These are phyloP conservation scores for Drosophila villosipedis DNA, from an alignment of 2,888 invertebrate genomes.

Conservation along the genomic window DNA sequence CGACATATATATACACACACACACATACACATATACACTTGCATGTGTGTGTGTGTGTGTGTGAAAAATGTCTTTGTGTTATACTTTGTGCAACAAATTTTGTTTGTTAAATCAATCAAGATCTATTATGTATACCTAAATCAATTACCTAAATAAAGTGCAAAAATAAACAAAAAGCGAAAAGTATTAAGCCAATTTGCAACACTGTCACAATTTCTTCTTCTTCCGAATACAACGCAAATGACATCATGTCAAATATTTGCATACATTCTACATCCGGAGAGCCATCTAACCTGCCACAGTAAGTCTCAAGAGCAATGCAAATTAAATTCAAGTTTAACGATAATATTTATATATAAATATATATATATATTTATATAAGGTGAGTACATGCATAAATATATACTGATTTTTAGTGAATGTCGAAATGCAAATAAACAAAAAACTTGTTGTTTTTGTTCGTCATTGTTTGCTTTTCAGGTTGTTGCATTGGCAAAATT, in stretches of 20 bases:
- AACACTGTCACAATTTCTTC: conserved; percentile 13
- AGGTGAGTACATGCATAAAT: neutral
- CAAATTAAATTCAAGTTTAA: neutral
- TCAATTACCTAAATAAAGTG: conserved; percentile 78
- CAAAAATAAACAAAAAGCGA: conserved; percentile 54
- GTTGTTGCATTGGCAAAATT: neutral
- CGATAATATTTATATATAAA: neutral
- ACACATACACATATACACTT: conserved; percentile 1
- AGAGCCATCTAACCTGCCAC: neutral
- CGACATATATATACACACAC: conserved; percentile 17
- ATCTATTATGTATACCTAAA: conserved; percentile 68
- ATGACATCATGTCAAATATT: neutral
- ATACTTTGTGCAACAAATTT: conserved; percentile 67
- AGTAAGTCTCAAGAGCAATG: neutral
- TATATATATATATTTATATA: neutral
- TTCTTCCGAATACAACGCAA: neutral
- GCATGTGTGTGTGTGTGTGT: conserved; percentile 14
- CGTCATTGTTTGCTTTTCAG: neutral
- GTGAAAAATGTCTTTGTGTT: conserved; percentile 52
- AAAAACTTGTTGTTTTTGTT: neutral
- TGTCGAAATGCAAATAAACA: neutral
- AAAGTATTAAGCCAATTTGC: conserved; percentile 47
- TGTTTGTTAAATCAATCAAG: conserved; percentile 75
- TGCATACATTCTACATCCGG: neutral
- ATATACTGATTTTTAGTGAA: neutral